phyloP scores from a whole-genome alignment of 2,797 vertebrate species.

The Agapornis canus region DNA sequence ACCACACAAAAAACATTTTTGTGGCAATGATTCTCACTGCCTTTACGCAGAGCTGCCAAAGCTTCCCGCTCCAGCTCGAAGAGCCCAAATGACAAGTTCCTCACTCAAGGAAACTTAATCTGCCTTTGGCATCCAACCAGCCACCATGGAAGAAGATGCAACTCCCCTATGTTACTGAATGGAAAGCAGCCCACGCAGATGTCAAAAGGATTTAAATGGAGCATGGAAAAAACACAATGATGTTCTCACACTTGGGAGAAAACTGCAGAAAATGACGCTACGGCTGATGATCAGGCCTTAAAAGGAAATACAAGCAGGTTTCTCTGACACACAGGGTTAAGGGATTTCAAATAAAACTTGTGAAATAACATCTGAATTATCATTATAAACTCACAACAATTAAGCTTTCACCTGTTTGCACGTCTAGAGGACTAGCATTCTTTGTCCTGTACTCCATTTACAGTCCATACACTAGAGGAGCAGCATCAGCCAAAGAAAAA shows the following conservation, averaged over 20 bases:
- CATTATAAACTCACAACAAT: background rate
- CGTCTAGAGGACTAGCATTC: background rate
- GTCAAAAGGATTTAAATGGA: conserved; percentile 57
- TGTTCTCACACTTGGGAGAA: conserved; percentile 39
- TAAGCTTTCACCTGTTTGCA: conserved; percentile 18
- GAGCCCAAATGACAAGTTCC: conserved; percentile 19
- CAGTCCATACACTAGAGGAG: background rate
- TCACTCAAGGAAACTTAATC: conserved; percentile 53
- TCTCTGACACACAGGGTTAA: background rate
- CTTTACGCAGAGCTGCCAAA: conserved; percentile 19
- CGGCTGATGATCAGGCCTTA: background rate
- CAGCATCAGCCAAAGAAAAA: conserved; percentile 10
- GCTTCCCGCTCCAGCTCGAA: conserved; percentile 1
- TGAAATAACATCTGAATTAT: background rate
- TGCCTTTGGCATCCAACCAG: conserved; percentile 40
- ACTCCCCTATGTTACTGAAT: conserved; percentile 47
- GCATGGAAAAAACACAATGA: conserved; percentile 36
- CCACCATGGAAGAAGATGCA: conserved; percentile 62
- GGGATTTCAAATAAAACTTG: background rate
- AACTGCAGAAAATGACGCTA: background rate
- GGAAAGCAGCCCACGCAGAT: conserved; percentile 63
- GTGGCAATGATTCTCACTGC: conserved; percentile 12
- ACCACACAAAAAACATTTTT: conserved; percentile 47
- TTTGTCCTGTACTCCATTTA: accelerated
- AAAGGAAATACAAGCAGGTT: conserved; percentile 5